phyloP scores from a whole-genome alignment of 2,888 invertebrate species.

The Slavum lentiscoides region DNA sequence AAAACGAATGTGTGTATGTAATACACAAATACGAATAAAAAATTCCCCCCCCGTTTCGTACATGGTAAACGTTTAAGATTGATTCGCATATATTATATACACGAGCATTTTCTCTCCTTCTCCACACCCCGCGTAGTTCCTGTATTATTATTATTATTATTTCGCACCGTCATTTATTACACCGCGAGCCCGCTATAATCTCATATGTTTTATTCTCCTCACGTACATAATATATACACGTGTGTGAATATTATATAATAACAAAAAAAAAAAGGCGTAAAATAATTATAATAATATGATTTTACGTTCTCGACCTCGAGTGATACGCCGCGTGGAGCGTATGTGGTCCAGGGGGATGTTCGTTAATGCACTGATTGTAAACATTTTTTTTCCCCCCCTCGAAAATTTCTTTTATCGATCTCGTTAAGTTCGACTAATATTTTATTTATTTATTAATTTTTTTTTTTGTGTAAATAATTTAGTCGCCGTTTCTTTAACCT shows the following conservation, averaged over 20 bases:
- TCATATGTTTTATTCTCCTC: conserved; percentile 12
- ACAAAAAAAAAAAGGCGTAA: conserved; percentile 20
- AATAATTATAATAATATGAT: neutral
- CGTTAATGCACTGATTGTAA: too few relatives aligned
- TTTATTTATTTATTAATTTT: too few relatives aligned
- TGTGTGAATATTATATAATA: too few relatives aligned
- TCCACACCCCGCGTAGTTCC: neutral
- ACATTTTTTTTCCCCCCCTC: too few relatives aligned
- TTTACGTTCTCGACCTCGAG: neutral
- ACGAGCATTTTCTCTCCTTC: neutral
- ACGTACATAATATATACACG: neutral
- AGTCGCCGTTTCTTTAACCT: too few relatives aligned
- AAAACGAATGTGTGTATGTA: neutral
- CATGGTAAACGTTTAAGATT: neutral
- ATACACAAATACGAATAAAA: neutral
- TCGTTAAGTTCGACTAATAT: too few relatives aligned
- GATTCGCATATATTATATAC: conserved; percentile 9
- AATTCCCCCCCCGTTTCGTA: neutral
- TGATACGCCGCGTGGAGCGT: too few relatives aligned
- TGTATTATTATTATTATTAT: neutral
- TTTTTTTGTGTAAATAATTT: too few relatives aligned
- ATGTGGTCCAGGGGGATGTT: too few relatives aligned
- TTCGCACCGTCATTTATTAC: conserved; percentile 19
- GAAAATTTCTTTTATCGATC: too few relatives aligned
- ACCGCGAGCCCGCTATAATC: neutral